Conservation (phyloP, 2,888 invertebrate genomes). For the Piscicola geometra region DNA sequence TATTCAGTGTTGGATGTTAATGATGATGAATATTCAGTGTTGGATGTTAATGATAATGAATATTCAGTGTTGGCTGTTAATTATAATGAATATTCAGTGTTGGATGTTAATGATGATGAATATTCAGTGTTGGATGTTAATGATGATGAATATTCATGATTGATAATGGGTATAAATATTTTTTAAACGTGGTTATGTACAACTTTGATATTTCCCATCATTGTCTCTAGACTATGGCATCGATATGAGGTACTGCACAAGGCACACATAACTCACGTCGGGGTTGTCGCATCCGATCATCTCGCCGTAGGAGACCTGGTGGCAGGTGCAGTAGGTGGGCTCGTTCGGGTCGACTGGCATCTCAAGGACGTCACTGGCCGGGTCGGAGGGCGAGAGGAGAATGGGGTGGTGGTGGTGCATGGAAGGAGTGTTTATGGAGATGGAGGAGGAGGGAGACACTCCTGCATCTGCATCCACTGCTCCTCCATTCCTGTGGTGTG, state of each 20-base stretch:
- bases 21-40: too few relatives aligned
- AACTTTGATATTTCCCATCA: too few relatives aligned
- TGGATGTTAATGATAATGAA: too few relatives aligned
- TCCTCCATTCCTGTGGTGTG: not conserved
- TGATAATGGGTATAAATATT: too few relatives aligned
- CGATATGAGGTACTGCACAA: too few relatives aligned
- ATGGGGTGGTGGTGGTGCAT: conserved; percentile 12
- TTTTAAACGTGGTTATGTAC: too few relatives aligned
- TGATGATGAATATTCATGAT: not conserved
- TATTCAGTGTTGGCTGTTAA: too few relatives aligned
- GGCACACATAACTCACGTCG: conserved; percentile 49
- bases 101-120: too few relatives aligned
- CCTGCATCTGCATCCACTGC: not conserved
- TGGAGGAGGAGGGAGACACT: not conserved
- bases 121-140: too few relatives aligned
- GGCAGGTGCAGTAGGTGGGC: conserved; percentile 94
- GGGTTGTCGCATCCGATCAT: conserved; percentile 92
- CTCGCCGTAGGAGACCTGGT: conserved; percentile 87
- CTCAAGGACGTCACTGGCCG: conserved; percentile 61
- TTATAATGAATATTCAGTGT: too few relatives aligned
- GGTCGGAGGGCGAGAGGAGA: conserved; percentile 45
- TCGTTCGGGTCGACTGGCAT: conserved; percentile 81
- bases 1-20: too few relatives aligned
- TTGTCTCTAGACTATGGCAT: too few relatives aligned
- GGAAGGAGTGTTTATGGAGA: not conserved